phyloP scores from a whole-genome alignment of 2,113 vertebrate genomes.

The Dolichallabes microphthalmus region DNA sequence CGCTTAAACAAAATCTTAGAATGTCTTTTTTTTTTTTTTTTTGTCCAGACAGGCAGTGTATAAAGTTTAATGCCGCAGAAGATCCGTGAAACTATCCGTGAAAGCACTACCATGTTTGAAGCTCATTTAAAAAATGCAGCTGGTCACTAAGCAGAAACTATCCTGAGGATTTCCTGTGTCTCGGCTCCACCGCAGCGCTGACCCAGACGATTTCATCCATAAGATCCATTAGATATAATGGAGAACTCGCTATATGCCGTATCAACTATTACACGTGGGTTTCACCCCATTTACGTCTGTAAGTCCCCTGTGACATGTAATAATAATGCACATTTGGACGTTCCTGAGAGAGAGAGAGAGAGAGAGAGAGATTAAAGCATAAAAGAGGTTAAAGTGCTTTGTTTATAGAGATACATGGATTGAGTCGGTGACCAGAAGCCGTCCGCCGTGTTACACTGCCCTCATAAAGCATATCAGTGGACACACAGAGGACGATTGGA shows the following conservation, averaged over 20 bases:
- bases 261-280: not conserved
- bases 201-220: not conserved
- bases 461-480: not conserved
- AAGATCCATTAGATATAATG: not conserved
- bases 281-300: not conserved
- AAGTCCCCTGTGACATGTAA: not conserved
- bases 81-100: not conserved
- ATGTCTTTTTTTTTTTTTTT: no score
- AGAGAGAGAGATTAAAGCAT: no score
- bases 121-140: not conserved
- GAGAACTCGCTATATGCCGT: not conserved
- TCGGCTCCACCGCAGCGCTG: not conserved
- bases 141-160: not conserved
- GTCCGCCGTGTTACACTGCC: not conserved
- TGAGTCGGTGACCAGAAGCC: not conserved
- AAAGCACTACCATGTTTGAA: not conserved
- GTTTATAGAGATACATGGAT: not conserved
- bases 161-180: not conserved
- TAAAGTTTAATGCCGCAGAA: not conserved
- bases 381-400: not conserved
- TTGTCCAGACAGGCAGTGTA: no score
- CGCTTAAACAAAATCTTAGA: no score
- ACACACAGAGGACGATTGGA: not conserved
- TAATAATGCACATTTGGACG: not conserved
- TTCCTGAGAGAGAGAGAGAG: not conserved